Conservation (phyloP, 2,113 vertebrate species). For the Gambusia holbrooki region DNA sequence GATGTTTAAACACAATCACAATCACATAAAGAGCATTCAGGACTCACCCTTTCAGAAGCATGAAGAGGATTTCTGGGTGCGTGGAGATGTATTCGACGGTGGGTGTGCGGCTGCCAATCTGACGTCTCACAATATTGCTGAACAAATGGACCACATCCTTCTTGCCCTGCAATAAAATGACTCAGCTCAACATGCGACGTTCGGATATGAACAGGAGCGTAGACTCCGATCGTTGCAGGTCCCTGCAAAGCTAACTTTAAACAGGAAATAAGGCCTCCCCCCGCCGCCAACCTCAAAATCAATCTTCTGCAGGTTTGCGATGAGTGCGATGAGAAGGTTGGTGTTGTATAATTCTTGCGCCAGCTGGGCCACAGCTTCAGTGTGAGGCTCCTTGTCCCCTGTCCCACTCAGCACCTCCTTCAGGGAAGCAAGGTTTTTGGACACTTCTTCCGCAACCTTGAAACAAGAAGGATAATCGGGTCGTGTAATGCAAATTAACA, state of each 20-base stretch:
- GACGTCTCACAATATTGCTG: slow-evolving; percentile 84
- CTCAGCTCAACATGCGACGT: slow-evolving; percentile 3
- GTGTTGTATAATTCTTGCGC: slow-evolving; percentile 86
- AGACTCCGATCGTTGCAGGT: neutral
- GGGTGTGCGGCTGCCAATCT: slow-evolving; percentile 83
- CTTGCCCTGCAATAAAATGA: slow-evolving; percentile 75
- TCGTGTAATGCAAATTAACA: neutral
- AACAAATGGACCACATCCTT: slow-evolving; percentile 87
- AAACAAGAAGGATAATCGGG: neutral
- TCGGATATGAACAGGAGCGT: neutral
- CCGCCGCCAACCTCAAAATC: slow-evolving; percentile 78
- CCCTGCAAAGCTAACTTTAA: slow-evolving; percentile 35
- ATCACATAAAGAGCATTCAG: no score
- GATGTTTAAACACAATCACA: neutral
- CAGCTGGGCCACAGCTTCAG: slow-evolving; percentile 83
- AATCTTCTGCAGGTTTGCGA: slow-evolving; percentile 82
- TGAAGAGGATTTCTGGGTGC: slow-evolving; percentile 84
- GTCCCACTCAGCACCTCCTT: slow-evolving; percentile 83
- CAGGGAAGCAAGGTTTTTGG: slow-evolving; percentile 79
- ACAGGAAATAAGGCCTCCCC: neutral
- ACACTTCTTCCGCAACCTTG: slow-evolving; percentile 82
- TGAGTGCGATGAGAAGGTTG: slow-evolving; percentile 82
- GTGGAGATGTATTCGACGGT: slow-evolving; percentile 86
- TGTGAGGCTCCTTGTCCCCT: slow-evolving; percentile 85
- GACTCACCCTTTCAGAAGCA: slow-evolving; percentile 85